phyloP scores from a whole-genome alignment of 2,888 invertebrate species.

The Aelia acuminata region DNA sequence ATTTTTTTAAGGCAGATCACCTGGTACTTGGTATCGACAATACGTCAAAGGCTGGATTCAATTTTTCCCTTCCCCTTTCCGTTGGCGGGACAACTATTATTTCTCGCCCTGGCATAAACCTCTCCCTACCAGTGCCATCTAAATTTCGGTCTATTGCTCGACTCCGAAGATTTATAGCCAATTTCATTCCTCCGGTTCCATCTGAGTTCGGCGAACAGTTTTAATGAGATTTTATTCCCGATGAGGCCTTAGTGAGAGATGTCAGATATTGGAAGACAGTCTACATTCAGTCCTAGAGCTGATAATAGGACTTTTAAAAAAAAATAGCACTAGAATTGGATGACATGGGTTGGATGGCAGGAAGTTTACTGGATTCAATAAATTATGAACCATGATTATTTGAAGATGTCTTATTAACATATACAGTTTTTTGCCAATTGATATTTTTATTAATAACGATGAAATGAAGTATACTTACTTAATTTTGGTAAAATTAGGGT shows the following conservation, averaged over 20 bases:
- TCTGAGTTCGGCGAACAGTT: slow-evolving; percentile 14
- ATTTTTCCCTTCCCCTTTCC: neutral
- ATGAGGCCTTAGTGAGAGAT: slow-evolving; percentile 5
- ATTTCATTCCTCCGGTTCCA: slow-evolving; percentile 35
- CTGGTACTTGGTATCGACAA: neutral
- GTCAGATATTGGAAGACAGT: neutral
- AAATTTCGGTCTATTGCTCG: neutral
- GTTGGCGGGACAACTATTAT: neutral
- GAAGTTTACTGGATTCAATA: no score
- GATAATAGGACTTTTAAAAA: no score
- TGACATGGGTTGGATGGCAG: no score
- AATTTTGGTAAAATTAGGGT: no score
- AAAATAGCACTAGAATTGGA: no score
- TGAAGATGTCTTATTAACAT: no score
- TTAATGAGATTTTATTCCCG: slow-evolving; percentile 39
- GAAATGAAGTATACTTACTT: no score
- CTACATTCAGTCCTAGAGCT: neutral
- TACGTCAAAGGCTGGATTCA: neutral
- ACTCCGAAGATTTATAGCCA: slow-evolving; percentile 45
- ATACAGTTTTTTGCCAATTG: no score
- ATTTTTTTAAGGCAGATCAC: neutral
- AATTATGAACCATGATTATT: no score
- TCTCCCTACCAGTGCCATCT: neutral
- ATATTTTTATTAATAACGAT: no score
- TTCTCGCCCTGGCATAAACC: neutral